phyloP scores from a whole-genome alignment of 1,140 invertebrate genomes.

The Meloidogyne hapla region DNA sequence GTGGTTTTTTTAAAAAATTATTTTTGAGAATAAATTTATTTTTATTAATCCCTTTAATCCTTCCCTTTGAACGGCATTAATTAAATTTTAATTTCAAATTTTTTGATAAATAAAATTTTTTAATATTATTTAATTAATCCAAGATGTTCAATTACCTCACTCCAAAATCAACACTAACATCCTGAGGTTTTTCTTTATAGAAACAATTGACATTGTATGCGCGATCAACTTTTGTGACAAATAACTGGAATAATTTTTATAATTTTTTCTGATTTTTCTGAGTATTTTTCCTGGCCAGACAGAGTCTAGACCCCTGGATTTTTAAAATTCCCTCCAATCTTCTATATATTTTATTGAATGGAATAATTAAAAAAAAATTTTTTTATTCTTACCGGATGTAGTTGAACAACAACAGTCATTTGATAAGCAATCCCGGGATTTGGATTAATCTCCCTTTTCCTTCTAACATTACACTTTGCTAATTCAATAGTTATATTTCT shows the following conservation, averaged over 20 bases:
- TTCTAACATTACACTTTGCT: slow-evolving; percentile 57
- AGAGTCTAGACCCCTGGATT: too few species aligned
- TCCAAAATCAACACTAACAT: slow-evolving; percentile 49
- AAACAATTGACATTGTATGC: slow-evolving; percentile 63
- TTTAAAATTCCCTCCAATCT: too few species aligned
- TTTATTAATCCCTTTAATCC: too few species aligned
- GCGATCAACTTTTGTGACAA: slow-evolving; percentile 59
- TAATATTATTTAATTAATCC: too few species aligned
- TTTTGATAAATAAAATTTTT: too few species aligned
- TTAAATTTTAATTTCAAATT: too few species aligned
- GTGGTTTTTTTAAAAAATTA: too few species aligned
- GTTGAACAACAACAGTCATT: slow-evolving; percentile 60
- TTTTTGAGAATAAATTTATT: too few species aligned
- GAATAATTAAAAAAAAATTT: neutral
- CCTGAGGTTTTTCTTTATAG: slow-evolving; percentile 56
- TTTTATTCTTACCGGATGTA: slow-evolving; percentile 53
- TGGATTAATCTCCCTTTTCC: slow-evolving; percentile 61
- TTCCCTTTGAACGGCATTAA: too few species aligned
- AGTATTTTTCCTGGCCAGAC: too few species aligned
- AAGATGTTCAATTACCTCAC: slow-evolving; percentile 51
- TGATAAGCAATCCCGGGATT: slow-evolving; percentile 54
- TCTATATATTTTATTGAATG: too few species aligned
- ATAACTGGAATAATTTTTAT: slow-evolving; percentile 31
- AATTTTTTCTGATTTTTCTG: too few species aligned
- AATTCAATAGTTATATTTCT: slow-evolving; percentile 55